A percentile compares a stretch with the other conserved stretches of the same genome.
These are phyloP conservation scores for Trididemnum miniatum DNA, from an alignment of 23 tunicate genomes.

Conservation along the genomic window DNA sequence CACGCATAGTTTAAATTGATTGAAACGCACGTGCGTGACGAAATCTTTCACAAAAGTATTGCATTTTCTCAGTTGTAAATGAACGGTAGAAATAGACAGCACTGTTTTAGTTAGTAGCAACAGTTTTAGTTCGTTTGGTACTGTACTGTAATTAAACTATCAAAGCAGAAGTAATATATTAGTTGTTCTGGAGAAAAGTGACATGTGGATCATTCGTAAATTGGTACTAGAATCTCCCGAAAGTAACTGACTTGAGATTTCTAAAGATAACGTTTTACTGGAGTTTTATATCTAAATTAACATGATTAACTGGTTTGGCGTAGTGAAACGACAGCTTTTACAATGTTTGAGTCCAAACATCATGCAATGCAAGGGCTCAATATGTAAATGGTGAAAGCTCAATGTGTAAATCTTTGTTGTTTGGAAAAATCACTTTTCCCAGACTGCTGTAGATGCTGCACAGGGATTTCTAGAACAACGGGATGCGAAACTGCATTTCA, in stretches of 20 bases:
- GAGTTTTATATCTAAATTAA: not conserved
- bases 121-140: not conserved
- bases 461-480: no score
- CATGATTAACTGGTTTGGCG: not conserved
- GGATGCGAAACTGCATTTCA: no score
- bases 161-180: not conserved
- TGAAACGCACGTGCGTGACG: not conserved
- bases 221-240: not conserved
- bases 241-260: not conserved
- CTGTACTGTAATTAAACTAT: not conserved
- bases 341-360: not conserved
- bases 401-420: not conserved
- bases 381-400: not conserved
- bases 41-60: not conserved
- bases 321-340: not conserved
- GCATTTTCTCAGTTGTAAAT: conserved; percentile 1
- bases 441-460: not conserved
- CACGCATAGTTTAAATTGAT: not conserved
- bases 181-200: not conserved
- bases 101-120: not conserved
- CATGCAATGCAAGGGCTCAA: not conserved
- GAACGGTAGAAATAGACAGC: not conserved
- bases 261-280: not conserved
- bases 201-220: not conserved
- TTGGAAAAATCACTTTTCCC: not conserved